Evolutionary conservation across 2,797 vertebrate species (phyloP), one percentile per base, ranked within the genome.

Genomic region (Xiphorhynchus erythropygius): DNA sequence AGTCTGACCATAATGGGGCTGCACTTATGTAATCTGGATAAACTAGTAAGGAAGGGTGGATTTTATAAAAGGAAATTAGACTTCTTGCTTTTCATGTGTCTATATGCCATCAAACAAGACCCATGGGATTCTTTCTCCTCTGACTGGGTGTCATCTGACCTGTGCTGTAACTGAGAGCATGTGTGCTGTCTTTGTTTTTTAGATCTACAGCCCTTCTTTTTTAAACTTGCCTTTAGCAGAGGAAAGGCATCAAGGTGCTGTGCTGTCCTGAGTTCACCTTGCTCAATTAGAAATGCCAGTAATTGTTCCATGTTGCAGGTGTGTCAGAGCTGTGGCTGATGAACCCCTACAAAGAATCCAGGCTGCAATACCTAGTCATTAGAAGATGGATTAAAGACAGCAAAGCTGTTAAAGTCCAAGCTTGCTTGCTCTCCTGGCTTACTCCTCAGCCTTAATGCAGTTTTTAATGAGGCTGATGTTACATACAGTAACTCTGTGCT

Each of bases 321-420:
- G 76, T 87, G 55, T 90, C 92, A 87, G 23, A 89, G 70, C 84
- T 75, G 89, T 90, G 65, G 55, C 55, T 70, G 79, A 33, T 84
- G 74, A 90, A 25, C 42, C 37, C 75, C 68, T 68, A 59, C 75
- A 83, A 93, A 93, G 73, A 87, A 56, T 18, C 37, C 60, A 82
- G 68, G 28, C 73, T 90, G 62, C 44, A 69, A 52, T 68, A 89
- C 75, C 69, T 71, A 60, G 33, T 90, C 37, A 86, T 96, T 94
- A 96, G 63, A 89, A 79, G 74, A 76, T 46, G 55, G 85, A 89
- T 96, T 96, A 95, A 93, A 91, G 91, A 76, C 64, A 84, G 44
- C 30, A 81, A 77, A 89, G 82, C 74, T 68, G 74, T 92, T 93
- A 7, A 71, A 78, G 47, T 91, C 65, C 30, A 46, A 82, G 89